Base-by-base conservation (phyloP, 2,797 vertebrate species). In the Pseudomugil gertrudae region DNA sequence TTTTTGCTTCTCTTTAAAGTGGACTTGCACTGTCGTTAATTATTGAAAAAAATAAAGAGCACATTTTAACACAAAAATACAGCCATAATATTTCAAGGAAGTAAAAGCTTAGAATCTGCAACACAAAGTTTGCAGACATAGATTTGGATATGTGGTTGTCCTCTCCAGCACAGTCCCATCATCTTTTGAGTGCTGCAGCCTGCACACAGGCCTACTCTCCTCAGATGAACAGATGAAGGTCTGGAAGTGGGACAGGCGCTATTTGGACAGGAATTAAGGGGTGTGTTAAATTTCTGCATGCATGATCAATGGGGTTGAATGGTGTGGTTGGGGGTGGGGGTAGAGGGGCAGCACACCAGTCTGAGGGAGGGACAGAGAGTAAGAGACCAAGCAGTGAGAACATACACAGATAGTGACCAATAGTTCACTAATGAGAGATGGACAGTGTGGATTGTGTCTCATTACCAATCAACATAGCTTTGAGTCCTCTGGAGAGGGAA, bases 211-310 rank as follows among this genome's bases (percentile, higher is more conserved):
- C 76, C 67, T 9, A 4, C 57, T 74, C 70, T 93, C 94, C 93
- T 93, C 93, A 95, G 94, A 95, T 77, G 63, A 92, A 91, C 72
- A 78, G 81, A 86, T 74, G 83, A 81, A 76, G 85, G 66, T 80
- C 81, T 84, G 85, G 80, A 90, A 88, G 87, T 87, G 84, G 91
- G 87, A 91, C 87, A 85, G 84, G 63, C 64, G 79, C 85, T 88
- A 87, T 93, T 94, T 91, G 95, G 95, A 95, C 95, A 95, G 94
- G 95, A 95, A 95, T 94, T 90, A 92, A 94, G 91, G 95, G 95
- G 94, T 94, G 95, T 95, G 95, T 95, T 95, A 94, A 95, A 95
- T 96, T 98, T 97, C 96, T 96, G 96, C 96, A 97, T 97, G 96
- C 96, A 95, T 98, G 96, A 95, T 96, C 96, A 98, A 97, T 98